Percentiles rank a stretch among this genome's conserved stretches.
These are phyloP conservation scores for Tachina grossa DNA, from an alignment of 2,888 invertebrate species.

Conservation along the genomic window DNA sequence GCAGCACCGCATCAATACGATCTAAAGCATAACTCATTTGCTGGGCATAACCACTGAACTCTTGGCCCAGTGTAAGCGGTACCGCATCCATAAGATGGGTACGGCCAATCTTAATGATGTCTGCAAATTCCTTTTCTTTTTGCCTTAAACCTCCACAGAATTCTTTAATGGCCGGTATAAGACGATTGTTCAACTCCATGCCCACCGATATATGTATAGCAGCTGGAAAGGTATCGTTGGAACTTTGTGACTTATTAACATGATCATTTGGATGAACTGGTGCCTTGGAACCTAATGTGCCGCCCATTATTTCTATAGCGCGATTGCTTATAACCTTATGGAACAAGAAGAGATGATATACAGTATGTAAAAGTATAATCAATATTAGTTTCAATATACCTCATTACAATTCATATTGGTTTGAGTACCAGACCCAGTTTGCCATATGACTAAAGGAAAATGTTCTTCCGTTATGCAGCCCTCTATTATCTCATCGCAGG, in stretches of 20 bases:
- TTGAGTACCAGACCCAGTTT: constrained; percentile 99
- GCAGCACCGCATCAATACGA: constrained; percentile 90
- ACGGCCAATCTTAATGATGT: constrained; percentile 97
- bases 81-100: constrained; percentile 95
- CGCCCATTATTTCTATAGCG: constrained; percentile 93
- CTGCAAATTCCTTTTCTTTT: constrained; percentile 92
- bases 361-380: not conserved
- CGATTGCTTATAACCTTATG: constrained; percentile 87
- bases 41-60: constrained; percentile 95
- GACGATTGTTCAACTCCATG: constrained; percentile 90
- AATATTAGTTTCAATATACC: constrained; percentile 81
- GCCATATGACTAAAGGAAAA: constrained; percentile 99
- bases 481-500: constrained; percentile 95
- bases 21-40: constrained; percentile 93
- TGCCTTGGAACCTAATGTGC: constrained; percentile 93
- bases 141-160: constrained; percentile 88
- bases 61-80: constrained; percentile 97
- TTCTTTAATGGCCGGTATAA: constrained; percentile 90
- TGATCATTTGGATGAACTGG: constrained; percentile 99
- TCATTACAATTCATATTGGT: constrained; percentile 99
- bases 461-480: constrained; percentile 93
- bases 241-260: constrained; percentile 98
- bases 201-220: constrained; percentile 99
- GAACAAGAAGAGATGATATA: too few species aligned
- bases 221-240: constrained; percentile 99